Percentiles rank a stretch among this genome's conserved stretches.
These are phyloP conservation scores for Hydra vulgaris DNA, from an alignment of 30 jellyfish, hydroid and myxozoan species.

Conservation along the genomic window DNA sequence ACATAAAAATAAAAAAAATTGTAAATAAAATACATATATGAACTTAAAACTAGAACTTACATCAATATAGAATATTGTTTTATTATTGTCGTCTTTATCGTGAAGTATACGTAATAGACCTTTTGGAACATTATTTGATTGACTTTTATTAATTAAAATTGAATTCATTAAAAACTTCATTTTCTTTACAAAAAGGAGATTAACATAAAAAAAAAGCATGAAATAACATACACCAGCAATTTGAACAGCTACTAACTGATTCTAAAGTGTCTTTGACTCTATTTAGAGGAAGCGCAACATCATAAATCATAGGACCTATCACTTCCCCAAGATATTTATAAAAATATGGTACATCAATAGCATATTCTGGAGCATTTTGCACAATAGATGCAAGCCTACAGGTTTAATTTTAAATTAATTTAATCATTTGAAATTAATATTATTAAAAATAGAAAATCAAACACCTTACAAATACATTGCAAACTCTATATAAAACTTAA, in stretches of 20 bases:
- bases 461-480: too few relatives aligned
- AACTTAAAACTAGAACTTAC: not conserved
- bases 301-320: constrained; percentile 56
- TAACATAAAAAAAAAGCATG: too few relatives aligned
- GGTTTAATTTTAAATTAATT: not conserved
- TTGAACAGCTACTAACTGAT: constrained; percentile 58
- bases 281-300: constrained; percentile 42
- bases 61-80: not conserved
- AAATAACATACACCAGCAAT: constrained; percentile 36
- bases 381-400: constrained; percentile 14
- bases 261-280: constrained; percentile 45
- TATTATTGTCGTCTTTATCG: constrained; percentile 1
- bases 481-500: too few relatives aligned
- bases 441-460: too few relatives aligned
- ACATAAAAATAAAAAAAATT: too few relatives aligned
- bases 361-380: constrained; percentile 14
- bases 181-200: constrained; percentile 16
- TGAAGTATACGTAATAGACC: constrained; percentile 6
- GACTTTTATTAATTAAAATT: not conserved
- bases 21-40: not conserved
- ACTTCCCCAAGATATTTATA: constrained; percentile 60
- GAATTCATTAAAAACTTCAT: constrained; percentile 6
- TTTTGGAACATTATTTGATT: constrained; percentile 15
- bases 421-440: too few relatives aligned
- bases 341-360: constrained; percentile 54